A percentile compares a stretch with the other conserved stretches of the same genome.
These are phyloP conservation scores for Leptocoma aspasia DNA, from an alignment of 2,113 vertebrate species.

Conservation along the genomic window DNA sequence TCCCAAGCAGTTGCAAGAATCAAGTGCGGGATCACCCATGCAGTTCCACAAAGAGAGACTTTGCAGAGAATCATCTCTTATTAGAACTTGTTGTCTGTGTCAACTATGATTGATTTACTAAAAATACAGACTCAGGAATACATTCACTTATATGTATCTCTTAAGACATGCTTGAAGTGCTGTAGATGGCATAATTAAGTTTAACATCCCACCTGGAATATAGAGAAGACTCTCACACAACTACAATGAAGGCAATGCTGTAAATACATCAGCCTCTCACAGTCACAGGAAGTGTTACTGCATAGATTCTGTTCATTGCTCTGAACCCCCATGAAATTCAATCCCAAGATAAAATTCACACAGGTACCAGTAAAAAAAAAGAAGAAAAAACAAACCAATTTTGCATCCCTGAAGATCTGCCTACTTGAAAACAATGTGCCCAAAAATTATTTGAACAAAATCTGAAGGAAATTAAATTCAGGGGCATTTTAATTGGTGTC, in stretches of 20 bases:
- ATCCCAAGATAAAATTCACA: background rate
- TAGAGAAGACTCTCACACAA: background rate
- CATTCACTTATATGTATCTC: background rate
- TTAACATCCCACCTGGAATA: background rate
- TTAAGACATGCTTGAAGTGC: background rate
- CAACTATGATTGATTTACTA: background rate
- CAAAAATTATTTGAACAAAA: background rate
- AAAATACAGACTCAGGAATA: background rate
- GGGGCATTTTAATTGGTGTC: background rate
- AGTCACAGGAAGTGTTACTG: background rate
- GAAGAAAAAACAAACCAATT: background rate
- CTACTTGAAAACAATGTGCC: background rate
- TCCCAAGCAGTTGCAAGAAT: background rate
- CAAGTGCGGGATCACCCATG: background rate
- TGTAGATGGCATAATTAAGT: background rate
- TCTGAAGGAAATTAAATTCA: background rate
- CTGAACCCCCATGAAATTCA: background rate
- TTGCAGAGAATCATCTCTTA: background rate
- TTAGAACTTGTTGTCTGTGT: background rate
- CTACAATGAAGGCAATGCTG: background rate
- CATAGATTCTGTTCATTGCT: background rate
- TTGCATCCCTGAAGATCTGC: background rate
- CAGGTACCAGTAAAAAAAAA: accelerated
- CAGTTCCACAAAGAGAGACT: background rate
- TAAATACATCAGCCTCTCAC: background rate